These are phyloP conservation scores for Eulacestoma nigropectus DNA, from an alignment of 2,113 vertebrate genomes.

Conservation along the genomic window DNA sequence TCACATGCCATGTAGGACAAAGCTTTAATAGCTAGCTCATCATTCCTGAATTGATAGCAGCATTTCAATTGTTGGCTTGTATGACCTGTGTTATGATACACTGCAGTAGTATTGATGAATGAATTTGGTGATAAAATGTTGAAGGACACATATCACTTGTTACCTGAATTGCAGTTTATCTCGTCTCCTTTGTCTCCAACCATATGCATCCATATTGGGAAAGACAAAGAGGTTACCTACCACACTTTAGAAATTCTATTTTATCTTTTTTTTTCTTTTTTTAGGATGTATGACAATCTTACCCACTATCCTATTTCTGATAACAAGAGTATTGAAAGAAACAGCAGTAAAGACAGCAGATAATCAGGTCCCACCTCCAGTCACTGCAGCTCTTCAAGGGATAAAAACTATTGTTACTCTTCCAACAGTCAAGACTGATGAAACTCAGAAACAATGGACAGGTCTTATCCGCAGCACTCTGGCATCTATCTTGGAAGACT, in stretches of 20 bases:
- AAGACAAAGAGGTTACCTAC: neutral
- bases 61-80: neutral
- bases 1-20: neutral
- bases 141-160: neutral
- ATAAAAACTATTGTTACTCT: slow-evolving; percentile 94
- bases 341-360: slow-evolving; percentile 87
- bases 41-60: neutral
- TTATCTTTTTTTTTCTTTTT: slow-evolving; percentile 23
- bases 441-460: slow-evolving; percentile 89
- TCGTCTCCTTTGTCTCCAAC: neutral
- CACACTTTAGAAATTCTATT: neutral
- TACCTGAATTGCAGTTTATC: neutral
- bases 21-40: neutral
- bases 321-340: slow-evolving; percentile 92
- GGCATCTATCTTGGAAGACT: slow-evolving; percentile 90
- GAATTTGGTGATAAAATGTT: neutral
- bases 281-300: slow-evolving; percentile 93
- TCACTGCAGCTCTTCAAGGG: slow-evolving; percentile 89
- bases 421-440: slow-evolving; percentile 77
- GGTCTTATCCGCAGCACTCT: slow-evolving; percentile 92
- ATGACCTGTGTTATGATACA: neutral
- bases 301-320: slow-evolving; percentile 92
- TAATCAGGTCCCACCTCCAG: slow-evolving; percentile 81
- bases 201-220: neutral
- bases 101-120: neutral